Evolutionary conservation across 1,140 invertebrate species (phyloP).

Genomic region (Lepidostoma basale): DNA sequence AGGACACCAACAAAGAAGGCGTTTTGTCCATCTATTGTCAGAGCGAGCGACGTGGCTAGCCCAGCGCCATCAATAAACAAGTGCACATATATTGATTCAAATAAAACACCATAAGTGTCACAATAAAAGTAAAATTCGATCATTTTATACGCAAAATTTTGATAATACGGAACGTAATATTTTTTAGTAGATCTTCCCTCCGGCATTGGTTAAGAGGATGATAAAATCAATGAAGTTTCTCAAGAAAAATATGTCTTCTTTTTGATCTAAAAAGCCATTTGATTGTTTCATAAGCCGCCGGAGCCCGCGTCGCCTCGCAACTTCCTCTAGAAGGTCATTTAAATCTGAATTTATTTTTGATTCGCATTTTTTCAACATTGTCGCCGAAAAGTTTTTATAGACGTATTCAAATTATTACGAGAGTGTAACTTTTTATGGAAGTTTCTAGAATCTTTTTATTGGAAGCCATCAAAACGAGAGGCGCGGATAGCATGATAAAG

Average conservation of each 20-base stretch:
- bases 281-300: neutral
- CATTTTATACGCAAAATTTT: too few relatives aligned
- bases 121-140: too few relatives aligned
- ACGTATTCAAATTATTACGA: constrained; percentile 19
- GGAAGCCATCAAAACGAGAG: neutral
- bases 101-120: too few relatives aligned
- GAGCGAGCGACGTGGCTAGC: too few relatives aligned
- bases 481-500: neutral
- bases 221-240: neutral
- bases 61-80: too few relatives aligned
- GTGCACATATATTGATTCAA: too few relatives aligned
- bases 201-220: neutral
- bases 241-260: neutral
- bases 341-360: neutral
- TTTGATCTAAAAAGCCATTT: neutral
- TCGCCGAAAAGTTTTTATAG: neutral
- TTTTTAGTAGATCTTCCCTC: too few relatives aligned
- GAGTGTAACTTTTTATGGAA: neutral
- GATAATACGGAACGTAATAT: too few relatives aligned
- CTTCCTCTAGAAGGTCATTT: neutral
- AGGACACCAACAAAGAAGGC: too few relatives aligned
- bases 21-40: too few relatives aligned
- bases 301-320: too few relatives aligned
- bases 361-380: neutral
- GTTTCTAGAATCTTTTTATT: neutral